These are phyloP conservation scores for Lasioglossum villosulum DNA, from an alignment of 2,888 invertebrate species.

Conservation along the genomic window DNA sequence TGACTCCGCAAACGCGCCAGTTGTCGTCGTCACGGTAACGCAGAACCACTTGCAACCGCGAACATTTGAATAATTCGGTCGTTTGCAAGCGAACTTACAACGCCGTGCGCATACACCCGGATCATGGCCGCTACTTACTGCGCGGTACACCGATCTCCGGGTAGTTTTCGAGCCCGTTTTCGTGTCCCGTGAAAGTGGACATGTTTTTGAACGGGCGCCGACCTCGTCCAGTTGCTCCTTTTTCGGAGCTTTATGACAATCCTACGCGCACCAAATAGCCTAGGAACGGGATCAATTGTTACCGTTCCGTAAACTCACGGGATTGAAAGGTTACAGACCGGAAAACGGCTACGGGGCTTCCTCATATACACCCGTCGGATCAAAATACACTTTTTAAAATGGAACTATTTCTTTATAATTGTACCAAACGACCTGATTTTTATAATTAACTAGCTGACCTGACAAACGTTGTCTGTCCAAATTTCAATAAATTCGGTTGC, in stretches of 20 bases:
- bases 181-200: conserved; percentile 69
- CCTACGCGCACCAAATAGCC: conserved; percentile 60
- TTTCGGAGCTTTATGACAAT: conserved; percentile 55
- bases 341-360: background rate
- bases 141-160: conserved; percentile 64
- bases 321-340: conserved; percentile 40
- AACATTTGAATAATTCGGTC: conserved; percentile 81
- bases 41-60: conserved; percentile 70
- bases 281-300: conserved; percentile 64
- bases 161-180: conserved; percentile 63
- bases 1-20: conserved; percentile 70
- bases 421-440: no score
- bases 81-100: conserved; percentile 80
- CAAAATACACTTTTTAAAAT: no score
- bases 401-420: no score
- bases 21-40: conserved; percentile 73
- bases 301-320: conserved; percentile 33
- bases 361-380: background rate
- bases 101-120: conserved; percentile 71
- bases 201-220: conserved; percentile 61
- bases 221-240: conserved; percentile 16
- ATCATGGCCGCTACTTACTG: conserved; percentile 80
- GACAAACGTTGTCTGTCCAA: no score
- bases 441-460: no score
- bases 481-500: no score